Base-by-base conservation (phyloP, 2,888 invertebrate genomes). In the Operophtera brumata region DNA sequence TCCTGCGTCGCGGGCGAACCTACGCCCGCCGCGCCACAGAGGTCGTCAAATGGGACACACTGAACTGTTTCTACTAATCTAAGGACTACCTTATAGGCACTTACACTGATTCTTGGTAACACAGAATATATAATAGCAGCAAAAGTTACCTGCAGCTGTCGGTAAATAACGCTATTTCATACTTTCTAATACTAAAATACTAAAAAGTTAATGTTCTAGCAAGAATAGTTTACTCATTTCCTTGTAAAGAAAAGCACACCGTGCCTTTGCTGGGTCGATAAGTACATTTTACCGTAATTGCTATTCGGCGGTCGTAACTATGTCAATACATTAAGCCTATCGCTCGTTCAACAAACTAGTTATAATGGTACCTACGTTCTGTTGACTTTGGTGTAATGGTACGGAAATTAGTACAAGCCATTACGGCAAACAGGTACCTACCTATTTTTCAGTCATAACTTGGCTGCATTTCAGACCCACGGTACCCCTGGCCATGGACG, bases 281-380 rank as follows among this genome's bases (percentile, higher is more conserved):
- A 7, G 13, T 36, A 12, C 41, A 26, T 52, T 56, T 52, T 56
- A 55, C 44, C 53, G 42, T 52, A 61, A 59, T 59, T 51, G 54
- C 50, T 43, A 51, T 47, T 39, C 53, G 34, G 49, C 53, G 53
- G 61, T 50, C 55, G 50, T 48, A 36, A 46, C 47, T 50, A 52
- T 54, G 57, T 59, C 59, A 62, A 62, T 62, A 62, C 54, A 59
- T 59, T 62, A 59, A 62, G 59, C 49, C 57, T 54, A 52, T 57
- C 57, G 55, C 48, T 55, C 46, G 52, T 55, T 48, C 49, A 47
- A 59, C 52, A 48, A 57, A 57, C 59, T 55, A 49, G 54, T 55
- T 55, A 48, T 54, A 54, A 47, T 51, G 46, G 45, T 56, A 54
- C 35, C 34, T 48, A 36, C 51, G 35, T 41, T 52, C 26, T 52